Base-by-base conservation (phyloP, 2,113 vertebrate species). In the Thomomys bottae region DNA sequence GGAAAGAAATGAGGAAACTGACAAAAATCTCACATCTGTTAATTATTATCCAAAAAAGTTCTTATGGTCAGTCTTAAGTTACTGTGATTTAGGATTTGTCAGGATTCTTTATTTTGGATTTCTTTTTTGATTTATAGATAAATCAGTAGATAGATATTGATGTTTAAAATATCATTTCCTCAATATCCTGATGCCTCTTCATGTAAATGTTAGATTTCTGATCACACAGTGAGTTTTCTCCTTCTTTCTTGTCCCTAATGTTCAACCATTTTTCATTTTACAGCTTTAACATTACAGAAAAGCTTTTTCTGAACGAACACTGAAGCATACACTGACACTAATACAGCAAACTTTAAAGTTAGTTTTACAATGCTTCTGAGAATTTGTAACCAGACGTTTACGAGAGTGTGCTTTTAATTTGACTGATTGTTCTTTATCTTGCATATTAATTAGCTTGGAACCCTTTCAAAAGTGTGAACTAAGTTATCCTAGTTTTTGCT, bases 171-270 rank as follows among this genome's bases (percentile, higher is more conserved):
- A 59, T 1, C 0, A 5, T 79, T 82, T 73, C 12, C 12, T 3
- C 4, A 78, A 72, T 20, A 81, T 6, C 5, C 5, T 67, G 0
- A 64, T 38, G 1, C 57, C 5, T 28, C 30, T 71, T 89, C 11
- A 80, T 45, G 88, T 88, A n/a, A 6, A 1, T 85, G 12, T 80
- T 64, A 30, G 36, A 10, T 0, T 6, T 72, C 1, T 18, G 71
- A 1, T 83, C 2, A 64, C 4, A 6, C 20, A 5, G 67, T 1
- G 3, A 26, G 26, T 76, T 79, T 85, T 90, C 66, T 18, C 81
- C 14, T 63, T 1, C 0, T 67, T 2, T 78, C 64, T 0, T 66
- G 2, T 67, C 4, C 1, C 21, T 4, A 0, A 64, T 61, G 23
- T 30, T 38, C 42, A 42, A 24, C 80, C 24, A 61, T n/a, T 77